phyloP scores from a whole-genome alignment of 2,888 invertebrate genomes.

The Melipona bicolor region DNA sequence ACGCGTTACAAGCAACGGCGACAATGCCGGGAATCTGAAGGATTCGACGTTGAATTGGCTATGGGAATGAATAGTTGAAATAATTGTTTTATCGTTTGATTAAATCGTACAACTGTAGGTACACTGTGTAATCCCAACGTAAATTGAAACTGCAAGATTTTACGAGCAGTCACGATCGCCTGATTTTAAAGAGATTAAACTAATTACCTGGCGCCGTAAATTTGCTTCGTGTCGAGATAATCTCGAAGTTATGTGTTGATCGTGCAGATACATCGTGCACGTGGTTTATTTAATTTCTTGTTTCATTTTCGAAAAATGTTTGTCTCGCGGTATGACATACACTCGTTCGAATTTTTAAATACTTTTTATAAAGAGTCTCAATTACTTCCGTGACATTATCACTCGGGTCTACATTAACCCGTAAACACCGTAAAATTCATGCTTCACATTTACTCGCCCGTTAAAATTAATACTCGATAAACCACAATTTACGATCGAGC shows the following conservation, averaged over 20 bases:
- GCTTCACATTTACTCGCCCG: not conserved
- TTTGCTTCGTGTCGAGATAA: conserved; percentile 3
- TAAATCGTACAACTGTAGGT: not conserved
- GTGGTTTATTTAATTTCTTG: not conserved
- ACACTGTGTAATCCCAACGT: conserved; percentile 1
- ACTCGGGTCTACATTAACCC: not conserved
- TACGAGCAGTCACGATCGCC: not conserved
- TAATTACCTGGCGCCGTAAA: not conserved
- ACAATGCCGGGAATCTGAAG: conserved; percentile 37
- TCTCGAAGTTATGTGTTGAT: not conserved
- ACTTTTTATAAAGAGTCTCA: too few species aligned
- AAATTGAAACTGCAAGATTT: conserved; percentile 31
- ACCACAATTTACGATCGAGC: not conserved
- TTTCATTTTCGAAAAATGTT: not conserved
- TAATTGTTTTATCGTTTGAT: not conserved
- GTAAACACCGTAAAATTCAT: not conserved
- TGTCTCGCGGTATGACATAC: too few species aligned
- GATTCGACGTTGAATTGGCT: not conserved
- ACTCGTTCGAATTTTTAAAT: not conserved
- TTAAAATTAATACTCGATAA: not conserved
- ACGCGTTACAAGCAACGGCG: conserved; percentile 16
- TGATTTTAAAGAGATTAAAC: not conserved
- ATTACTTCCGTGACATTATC: not conserved
- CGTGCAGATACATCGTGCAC: not conserved
- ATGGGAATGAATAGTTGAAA: not conserved